Evolutionary conservation across 2,113 vertebrate genomes (phyloP).

Genomic region (Ammodramus savannarum): DNA sequence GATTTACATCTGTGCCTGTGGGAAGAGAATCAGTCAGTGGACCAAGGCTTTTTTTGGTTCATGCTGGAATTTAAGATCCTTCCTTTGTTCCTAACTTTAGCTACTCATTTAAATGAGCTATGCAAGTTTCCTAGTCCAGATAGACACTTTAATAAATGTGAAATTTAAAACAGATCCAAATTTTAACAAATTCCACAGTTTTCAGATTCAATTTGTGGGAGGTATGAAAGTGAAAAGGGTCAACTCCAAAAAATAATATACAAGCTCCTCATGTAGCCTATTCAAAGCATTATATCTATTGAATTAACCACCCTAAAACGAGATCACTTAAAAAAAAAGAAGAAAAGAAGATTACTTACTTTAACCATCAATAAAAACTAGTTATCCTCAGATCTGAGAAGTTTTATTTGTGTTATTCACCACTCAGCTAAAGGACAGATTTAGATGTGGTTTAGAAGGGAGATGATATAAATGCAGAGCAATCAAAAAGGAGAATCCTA

Average conservation of each 20-base stretch:
- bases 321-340: not conserved
- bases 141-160: not conserved
- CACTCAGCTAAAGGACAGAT: not conserved
- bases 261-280: not conserved
- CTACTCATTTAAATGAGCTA: not conserved
- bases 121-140: not conserved
- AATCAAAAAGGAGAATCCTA: not conserved
- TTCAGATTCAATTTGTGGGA: not conserved
- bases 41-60: not conserved
- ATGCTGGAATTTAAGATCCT: not conserved
- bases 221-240: not conserved
- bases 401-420: not conserved
- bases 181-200: not conserved
- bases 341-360: no score
- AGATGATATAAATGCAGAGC: not conserved
- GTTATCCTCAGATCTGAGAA: not conserved
- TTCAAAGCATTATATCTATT: not conserved
- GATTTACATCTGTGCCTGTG: constrained; percentile 1
- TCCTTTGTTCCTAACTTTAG: constrained; percentile 1
- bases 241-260: not conserved
- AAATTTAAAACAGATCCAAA: not conserved
- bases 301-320: not conserved
- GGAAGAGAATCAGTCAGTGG: not conserved
- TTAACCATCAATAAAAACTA: not conserved
- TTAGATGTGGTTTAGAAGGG: not conserved